These are phyloP conservation scores for Lasioglossum calceatum DNA, from an alignment of 2,888 invertebrate genomes.

Conservation along the genomic window DNA sequence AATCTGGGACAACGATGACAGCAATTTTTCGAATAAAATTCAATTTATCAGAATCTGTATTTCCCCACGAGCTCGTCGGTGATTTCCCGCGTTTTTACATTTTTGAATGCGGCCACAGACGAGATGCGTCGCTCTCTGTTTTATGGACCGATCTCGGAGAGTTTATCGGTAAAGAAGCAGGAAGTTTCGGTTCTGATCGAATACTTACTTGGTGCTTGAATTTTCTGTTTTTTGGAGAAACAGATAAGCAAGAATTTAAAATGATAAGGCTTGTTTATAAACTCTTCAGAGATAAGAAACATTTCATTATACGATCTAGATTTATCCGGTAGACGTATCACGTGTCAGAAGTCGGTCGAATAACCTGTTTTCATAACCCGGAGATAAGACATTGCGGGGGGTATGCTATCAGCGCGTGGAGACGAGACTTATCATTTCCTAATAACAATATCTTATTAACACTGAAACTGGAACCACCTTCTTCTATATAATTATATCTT, in stretches of 20 bases:
- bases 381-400: constrained; percentile 48
- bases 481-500: no score
- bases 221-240: not conserved
- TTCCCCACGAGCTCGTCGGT: not conserved
- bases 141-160: not conserved
- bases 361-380: constrained; percentile 28
- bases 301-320: not conserved
- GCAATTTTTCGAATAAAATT: not conserved
- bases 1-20: not conserved
- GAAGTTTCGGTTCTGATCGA: not conserved
- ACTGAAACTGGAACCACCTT: not conserved
- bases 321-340: constrained; percentile 14
- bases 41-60: not conserved
- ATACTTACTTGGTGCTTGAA: not conserved
- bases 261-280: not conserved
- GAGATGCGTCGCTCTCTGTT: not conserved
- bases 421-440: not conserved
- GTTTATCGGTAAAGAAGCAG: not conserved
- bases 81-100: not conserved
- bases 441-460: not conserved
- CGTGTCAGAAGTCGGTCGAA: constrained; percentile 15
- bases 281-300: not conserved
- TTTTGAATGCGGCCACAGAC: not conserved
- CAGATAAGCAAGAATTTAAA: not conserved
- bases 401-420: not conserved